Evolutionary conservation across 2,113 vertebrate genomes (phyloP), one percentile per base, ranked within the genome.

Genomic region (Toxostoma redivivum): DNA sequence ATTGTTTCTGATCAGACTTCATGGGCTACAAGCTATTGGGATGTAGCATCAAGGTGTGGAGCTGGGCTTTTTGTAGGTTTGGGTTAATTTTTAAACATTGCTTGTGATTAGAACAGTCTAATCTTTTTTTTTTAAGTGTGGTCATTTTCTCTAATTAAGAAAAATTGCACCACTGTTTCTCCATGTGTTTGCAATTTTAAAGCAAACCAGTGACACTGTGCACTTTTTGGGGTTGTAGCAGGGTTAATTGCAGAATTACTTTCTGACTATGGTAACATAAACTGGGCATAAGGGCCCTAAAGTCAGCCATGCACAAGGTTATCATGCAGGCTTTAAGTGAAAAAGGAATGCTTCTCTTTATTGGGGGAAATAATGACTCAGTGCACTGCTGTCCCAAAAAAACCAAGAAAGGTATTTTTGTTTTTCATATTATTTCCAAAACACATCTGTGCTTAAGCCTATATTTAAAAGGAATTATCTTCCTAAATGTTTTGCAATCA

Each of bases 221-320:
- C 56, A 48, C 31, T 33, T 44, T 90, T 62, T 48, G 31, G 44
- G 33, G 44, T 81, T 78, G 60, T 47, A 81, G 64, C 28, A 66
- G 56, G 44, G 72, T 86, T 90, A 81, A 48, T 44, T 89, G 60
- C 40, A 92, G 83, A 70, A 51, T 60, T 64, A 8, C 40, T 72
- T 81, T 79, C 37, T 92, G 86, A 35, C 31, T 12, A 18, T 14
- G 22, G 6, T 67, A 69, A 24, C 17, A 31, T 3, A 3, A 74
- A 35, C 44, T 71, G 62, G 54, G 48, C 22, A 40, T 47, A 44
- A 71, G 77, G 64, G 24, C 33, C n/a, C 35, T 42, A 0, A 86
- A 40, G 11, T 35, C 1, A 4, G 22, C 44, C 35, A 11, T 28
- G 16, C 51, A 58, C 0, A 0, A 64, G 28, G 42, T 62, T 54